Evolutionary conservation across 2,113 vertebrate species (phyloP).

Genomic region (Electrona antarctica): DNA sequence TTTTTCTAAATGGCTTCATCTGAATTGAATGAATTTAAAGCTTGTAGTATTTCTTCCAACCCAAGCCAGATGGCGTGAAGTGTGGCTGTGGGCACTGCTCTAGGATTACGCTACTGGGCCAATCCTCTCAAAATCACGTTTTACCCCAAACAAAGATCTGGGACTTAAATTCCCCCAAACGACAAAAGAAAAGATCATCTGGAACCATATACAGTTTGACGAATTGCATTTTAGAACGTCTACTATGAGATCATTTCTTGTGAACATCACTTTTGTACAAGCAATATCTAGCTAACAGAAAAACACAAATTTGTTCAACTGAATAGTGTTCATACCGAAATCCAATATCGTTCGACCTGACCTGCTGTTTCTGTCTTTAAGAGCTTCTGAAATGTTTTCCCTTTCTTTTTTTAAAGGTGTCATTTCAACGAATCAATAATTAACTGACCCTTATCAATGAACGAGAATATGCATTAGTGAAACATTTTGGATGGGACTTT

Average conservation of each 20-base stretch:
- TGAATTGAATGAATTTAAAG: background rate
- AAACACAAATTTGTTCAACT: background rate
- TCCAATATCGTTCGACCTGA: background rate
- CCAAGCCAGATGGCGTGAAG: background rate
- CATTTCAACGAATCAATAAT: too few relatives aligned
- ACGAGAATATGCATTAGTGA: too few relatives aligned
- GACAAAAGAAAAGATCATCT: background rate
- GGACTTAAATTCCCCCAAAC: background rate
- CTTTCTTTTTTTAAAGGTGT: too few relatives aligned
- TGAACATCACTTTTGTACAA: background rate
- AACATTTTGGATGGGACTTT: too few relatives aligned
- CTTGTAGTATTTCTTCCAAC: constrained; percentile 44
- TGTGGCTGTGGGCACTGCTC: background rate
- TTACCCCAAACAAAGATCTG: background rate
- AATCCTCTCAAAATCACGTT: constrained; percentile 5
- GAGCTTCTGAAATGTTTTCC: too few relatives aligned
- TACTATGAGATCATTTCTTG: background rate
- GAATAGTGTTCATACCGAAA: background rate
- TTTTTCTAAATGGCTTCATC: too few relatives aligned
- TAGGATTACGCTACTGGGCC: background rate
- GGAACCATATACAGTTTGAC: background rate
- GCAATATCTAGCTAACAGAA: background rate
- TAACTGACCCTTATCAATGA: too few relatives aligned
- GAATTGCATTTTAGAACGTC: background rate
- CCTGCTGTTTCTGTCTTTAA: background rate